phyloP scores from a whole-genome alignment of 2,113 vertebrate genomes.

The Pelusios castaneus region DNA sequence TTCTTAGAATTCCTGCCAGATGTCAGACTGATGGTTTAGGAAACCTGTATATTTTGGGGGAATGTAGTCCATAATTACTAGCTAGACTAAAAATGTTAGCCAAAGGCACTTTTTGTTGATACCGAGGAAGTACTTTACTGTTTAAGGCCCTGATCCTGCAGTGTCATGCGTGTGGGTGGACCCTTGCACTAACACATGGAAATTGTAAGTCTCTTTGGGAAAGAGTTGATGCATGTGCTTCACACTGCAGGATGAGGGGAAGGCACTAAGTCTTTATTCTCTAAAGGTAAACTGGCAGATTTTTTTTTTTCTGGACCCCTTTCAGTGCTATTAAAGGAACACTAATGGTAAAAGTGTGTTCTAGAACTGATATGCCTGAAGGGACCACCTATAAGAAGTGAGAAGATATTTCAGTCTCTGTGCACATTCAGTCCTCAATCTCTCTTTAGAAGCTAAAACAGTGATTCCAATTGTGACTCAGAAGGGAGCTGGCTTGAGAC shows the following conservation, averaged over 20 bases:
- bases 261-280: not conserved
- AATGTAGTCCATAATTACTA: not conserved
- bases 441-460: not conserved
- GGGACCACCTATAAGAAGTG: not conserved
- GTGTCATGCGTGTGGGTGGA: not conserved
- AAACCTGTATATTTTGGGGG: not conserved
- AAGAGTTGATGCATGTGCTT: no score
- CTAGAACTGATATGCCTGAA: no score
- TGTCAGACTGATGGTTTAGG: not conserved
- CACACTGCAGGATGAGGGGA: no score
- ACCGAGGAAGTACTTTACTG: not conserved
- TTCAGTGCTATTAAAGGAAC: not conserved
- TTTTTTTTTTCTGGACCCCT: not conserved
- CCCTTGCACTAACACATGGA: not conserved
- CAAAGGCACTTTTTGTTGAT: not conserved
- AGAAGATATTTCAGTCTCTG: not conserved
- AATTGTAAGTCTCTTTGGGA: not conserved
- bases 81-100: not conserved
- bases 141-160: not conserved
- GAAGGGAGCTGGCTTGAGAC: not conserved
- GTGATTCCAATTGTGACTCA: not conserved
- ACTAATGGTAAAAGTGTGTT: not conserved
- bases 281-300: not conserved
- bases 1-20: not conserved
- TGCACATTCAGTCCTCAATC: fast-evolving